Evolutionary conservation across 2,113 vertebrate species (phyloP).

Genomic region (Macaca nemestrina): DNA sequence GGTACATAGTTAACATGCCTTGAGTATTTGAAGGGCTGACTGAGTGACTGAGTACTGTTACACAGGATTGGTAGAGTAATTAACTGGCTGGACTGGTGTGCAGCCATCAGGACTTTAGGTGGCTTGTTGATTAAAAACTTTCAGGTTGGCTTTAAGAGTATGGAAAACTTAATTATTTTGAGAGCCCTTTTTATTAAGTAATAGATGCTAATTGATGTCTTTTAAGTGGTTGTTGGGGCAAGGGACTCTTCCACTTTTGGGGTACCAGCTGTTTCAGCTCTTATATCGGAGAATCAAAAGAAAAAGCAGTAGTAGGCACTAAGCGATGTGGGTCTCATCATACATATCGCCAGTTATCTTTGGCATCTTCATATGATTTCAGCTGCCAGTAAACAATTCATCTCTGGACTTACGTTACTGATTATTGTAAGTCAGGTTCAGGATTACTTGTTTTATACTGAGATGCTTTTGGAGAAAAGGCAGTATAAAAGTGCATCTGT

Average conservation of each 20-base stretch:
- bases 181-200: background rate
- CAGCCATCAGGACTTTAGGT: background rate
- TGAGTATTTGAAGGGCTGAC: background rate
- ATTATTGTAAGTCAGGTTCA: background rate
- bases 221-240: background rate
- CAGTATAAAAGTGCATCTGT: slow-evolving; percentile 26
- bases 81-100: background rate
- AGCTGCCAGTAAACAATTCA: background rate
- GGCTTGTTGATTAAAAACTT: background rate
- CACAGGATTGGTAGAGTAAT: slow-evolving; percentile 1
- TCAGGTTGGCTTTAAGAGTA: background rate
- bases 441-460: slow-evolving; percentile 31
- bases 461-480: slow-evolving; percentile 40
- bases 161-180: background rate
- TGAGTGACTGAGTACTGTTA: background rate
- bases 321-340: background rate
- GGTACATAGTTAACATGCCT: background rate
- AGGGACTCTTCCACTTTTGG: background rate
- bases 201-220: background rate
- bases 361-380: background rate
- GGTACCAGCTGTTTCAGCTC: background rate
- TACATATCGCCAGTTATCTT: background rate
- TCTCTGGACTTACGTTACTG: background rate
- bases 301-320: background rate
- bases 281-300: background rate